These are phyloP conservation scores for Paelopatides confundens DNA, from an alignment of 53 echinoderm and acorn worm genomes.

Conservation along the genomic window DNA sequence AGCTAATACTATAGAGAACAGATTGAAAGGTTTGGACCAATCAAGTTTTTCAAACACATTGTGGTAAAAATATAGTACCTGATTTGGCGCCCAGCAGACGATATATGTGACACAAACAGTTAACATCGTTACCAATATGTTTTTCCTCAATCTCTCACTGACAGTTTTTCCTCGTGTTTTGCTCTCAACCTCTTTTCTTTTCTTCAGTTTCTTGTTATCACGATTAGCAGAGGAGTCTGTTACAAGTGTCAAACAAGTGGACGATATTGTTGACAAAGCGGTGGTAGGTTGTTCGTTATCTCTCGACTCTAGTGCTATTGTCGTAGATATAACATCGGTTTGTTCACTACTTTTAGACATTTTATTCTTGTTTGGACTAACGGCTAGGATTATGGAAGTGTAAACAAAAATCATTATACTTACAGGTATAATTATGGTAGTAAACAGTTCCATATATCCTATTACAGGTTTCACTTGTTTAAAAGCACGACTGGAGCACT, in stretches of 20 bases:
- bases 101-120: constrained; percentile 14
- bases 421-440: not conserved
- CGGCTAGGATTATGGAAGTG: constrained; percentile 5
- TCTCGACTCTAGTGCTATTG: not conserved
- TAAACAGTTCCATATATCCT: not conserved
- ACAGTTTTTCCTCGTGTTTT: not conserved
- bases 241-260: not conserved
- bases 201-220: not conserved
- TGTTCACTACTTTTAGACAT: not conserved
- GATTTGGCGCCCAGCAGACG: constrained; percentile 29
- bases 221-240: not conserved
- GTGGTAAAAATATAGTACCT: constrained; percentile 5
- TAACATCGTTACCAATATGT: constrained; percentile 25
- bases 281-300: not conserved
- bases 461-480: not conserved
- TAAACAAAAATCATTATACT: constrained; percentile 18
- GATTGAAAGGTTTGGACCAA: not conserved
- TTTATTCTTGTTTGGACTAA: not conserved
- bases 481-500: not conserved
- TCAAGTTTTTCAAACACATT: not conserved
- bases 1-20: not conserved
- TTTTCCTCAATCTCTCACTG: not conserved
- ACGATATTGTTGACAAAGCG: not conserved
- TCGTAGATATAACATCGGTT: not conserved
- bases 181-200: not conserved